Base-by-base conservation (phyloP, 1,140 invertebrate species). In the Scylla paramamosain region DNA sequence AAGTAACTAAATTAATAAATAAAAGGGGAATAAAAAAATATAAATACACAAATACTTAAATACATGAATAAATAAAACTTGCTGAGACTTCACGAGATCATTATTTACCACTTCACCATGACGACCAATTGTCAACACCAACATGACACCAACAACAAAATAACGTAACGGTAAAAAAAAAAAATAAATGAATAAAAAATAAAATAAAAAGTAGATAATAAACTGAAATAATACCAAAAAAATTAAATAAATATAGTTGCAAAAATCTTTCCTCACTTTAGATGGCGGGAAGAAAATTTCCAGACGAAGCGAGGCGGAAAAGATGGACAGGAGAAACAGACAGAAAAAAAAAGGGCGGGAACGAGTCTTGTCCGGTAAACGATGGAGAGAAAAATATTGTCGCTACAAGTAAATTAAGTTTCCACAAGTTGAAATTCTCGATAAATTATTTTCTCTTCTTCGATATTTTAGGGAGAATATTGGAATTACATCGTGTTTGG, bases 351-450 rank as follows among this genome's bases (percentile, higher is more conserved):
- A n/a, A 77, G 25, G n/a, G 67, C 6, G 67, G 12, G 67, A n/a
- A 77, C 16, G 25, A 77, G 20, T 25, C 67, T 77, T 77, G 67
- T 77, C 67, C n/a, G 20, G 52, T 77, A 25, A 77, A 77, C 67
- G 67, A 7, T 7, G 67, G 67, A n/a, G 67, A n/a, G 67, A 77
- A 77, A 77, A 77, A 77, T 77, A 77, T 77, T 77, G 67, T 25
- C 67, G 20, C n/a, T 12, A n/a, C 67, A 77, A 59, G 67, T 77
- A 77, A 77, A 77, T 77, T 77, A 77, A 77, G 67, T 77, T 77
- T 77, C 67, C 67, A 20, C 67, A n/a, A 77, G 67, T 77, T 77
- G 67, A 77, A n/a, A 77, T 77, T 77, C 67, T 77, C 67, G 67
- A 77, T 77, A 77, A 77, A 77, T 77, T 25, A 77, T 77, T 77